phyloP scores from a whole-genome alignment of 1,140 invertebrate genomes.

The Plodia interpunctella region DNA sequence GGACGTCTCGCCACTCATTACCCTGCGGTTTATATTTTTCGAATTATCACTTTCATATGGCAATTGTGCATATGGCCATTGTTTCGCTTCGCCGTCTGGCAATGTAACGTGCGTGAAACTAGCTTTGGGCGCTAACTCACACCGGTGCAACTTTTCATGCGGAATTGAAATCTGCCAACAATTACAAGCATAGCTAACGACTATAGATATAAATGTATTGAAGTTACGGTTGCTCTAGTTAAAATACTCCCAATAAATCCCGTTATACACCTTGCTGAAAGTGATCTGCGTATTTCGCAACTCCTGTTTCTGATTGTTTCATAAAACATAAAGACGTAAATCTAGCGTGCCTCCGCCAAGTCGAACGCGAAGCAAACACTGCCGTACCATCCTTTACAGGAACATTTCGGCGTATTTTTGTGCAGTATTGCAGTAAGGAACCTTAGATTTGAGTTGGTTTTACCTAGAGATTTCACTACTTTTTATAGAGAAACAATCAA shows the following conservation, averaged over 20 bases:
- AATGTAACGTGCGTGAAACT: constrained; percentile 13
- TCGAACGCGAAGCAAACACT: too few species aligned
- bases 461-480: too few species aligned
- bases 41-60: constrained; percentile 71
- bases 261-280: too few species aligned
- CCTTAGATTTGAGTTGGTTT: too few species aligned
- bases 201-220: not conserved
- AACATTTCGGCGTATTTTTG: too few species aligned
- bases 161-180: not conserved
- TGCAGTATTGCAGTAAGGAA: too few species aligned
- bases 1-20: constrained; percentile 61
- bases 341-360: too few species aligned
- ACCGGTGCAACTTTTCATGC: not conserved
- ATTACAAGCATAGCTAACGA: not conserved
- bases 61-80: constrained; percentile 54
- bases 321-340: too few species aligned
- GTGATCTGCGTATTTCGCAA: too few species aligned
- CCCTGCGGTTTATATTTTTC: constrained; percentile 69
- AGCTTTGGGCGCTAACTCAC: not conserved
- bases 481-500: too few species aligned
- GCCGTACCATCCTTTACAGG: too few species aligned
- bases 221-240: not conserved
- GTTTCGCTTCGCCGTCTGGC: constrained; percentile 25
- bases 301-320: too few species aligned
- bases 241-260: not conserved